phyloP scores from a whole-genome alignment of 53 echinoderm and acorn worm species.

The Patiria pectinifera region DNA sequence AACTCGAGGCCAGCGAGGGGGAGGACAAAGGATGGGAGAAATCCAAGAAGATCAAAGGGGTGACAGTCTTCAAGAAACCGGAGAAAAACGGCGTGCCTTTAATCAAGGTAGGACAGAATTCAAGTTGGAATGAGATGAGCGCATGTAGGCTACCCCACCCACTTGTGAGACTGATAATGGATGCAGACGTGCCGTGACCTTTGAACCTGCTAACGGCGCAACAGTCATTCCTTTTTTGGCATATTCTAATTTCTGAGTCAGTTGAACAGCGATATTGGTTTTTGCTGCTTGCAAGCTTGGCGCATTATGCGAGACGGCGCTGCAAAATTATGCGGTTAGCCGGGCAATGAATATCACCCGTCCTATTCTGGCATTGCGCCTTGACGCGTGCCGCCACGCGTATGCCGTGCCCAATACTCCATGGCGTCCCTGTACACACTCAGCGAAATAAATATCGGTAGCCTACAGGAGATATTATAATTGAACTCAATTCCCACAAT shows the following conservation, averaged over 20 bases:
- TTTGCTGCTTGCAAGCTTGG: not conserved
- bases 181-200: constrained; percentile 40
- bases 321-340: not conserved
- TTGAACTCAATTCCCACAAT: not conserved
- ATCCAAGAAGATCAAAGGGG: constrained; percentile 92
- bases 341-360: no score
- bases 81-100: constrained; percentile 91
- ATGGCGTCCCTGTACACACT: no score
- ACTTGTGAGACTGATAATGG: constrained; percentile 6
- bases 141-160: constrained; percentile 6
- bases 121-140: not conserved
- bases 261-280: not conserved
- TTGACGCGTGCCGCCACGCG: not conserved
- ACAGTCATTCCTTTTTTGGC: constrained; percentile 27
- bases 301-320: not conserved
- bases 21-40: constrained; percentile 96
- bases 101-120: constrained; percentile 74
- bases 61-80: constrained; percentile 80
- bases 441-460: no score
- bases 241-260: not conserved
- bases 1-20: constrained; percentile 80
- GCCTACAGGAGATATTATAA: not conserved
- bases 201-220: constrained; percentile 8
- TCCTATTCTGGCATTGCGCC: no score
- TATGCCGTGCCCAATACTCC: no score